Percentiles rank a stretch among this genome's conserved stretches.
Conservation (phyloP, 2,113 vertebrate species). For the Hipposideros armiger region DNA sequence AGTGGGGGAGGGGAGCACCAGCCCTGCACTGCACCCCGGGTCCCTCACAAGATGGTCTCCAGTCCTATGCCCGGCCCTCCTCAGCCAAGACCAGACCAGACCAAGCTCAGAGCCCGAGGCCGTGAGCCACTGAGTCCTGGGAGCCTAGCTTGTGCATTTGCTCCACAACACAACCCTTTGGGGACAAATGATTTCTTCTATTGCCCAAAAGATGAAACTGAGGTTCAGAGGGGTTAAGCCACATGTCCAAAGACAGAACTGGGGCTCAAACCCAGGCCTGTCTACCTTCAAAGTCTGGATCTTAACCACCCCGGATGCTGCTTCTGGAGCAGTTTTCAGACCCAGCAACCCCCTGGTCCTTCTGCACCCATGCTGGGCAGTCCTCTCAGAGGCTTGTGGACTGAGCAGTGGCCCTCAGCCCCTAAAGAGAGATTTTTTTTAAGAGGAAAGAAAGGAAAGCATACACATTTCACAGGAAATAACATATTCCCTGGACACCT, state of each 20-base stretch:
- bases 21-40: rapidly evolving
- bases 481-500: neutral
- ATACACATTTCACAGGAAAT: neutral
- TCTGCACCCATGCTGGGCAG: neutral
- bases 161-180: neutral
- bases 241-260: neutral
- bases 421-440: neutral
- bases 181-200: neutral
- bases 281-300: neutral
- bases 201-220: neutral
- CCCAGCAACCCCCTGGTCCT: neutral
- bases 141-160: neutral
- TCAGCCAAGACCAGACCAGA: neutral
- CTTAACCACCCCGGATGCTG: neutral
- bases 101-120: too few species aligned
- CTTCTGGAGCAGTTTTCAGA: neutral
- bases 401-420: neutral
- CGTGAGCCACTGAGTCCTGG: neutral
- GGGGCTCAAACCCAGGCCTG: neutral
- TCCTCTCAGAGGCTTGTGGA: neutral
- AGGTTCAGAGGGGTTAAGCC: neutral
- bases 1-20: rapidly evolving
- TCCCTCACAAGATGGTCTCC: neutral
- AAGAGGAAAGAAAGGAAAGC: neutral
- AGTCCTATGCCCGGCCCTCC: neutral